Evolutionary conservation across 2,888 invertebrate species (phyloP).

Genomic region (Meloe dianella): DNA sequence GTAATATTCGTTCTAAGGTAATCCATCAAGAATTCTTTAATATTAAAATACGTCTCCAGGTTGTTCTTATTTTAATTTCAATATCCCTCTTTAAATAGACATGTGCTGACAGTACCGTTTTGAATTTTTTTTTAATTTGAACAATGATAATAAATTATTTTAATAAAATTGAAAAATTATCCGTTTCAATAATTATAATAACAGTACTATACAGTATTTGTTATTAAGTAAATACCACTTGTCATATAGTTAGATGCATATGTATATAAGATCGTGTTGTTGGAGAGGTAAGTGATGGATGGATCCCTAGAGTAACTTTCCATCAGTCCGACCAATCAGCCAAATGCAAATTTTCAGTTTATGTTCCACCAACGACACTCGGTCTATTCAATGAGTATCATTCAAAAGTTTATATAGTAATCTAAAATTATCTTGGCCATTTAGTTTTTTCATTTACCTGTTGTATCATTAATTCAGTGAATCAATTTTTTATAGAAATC

Average conservation of each 20-base stretch:
- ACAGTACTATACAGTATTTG: neutral
- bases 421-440: neutral
- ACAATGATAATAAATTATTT: neutral
- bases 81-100: neutral
- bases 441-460: too few species aligned
- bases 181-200: slow-evolving; percentile 39
- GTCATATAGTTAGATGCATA: slow-evolving; percentile 37
- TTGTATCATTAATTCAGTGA: too few species aligned
- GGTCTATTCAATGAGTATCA: neutral
- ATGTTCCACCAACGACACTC: neutral
- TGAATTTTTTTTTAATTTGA: slow-evolving; percentile 2
- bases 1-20: slow-evolving; percentile 4
- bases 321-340: slow-evolving; percentile 49
- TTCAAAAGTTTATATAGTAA: neutral
- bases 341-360: slow-evolving; percentile 47
- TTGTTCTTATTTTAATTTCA: slow-evolving; percentile 5
- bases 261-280: slow-evolving; percentile 34
- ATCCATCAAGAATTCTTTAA: slow-evolving; percentile 10
- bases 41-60: neutral
- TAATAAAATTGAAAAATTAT: slow-evolving; percentile 3
- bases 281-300: slow-evolving; percentile 50
- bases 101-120: slow-evolving; percentile 1
- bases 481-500: too few species aligned
- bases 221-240: slow-evolving; percentile 41
- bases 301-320: slow-evolving; percentile 46